Evolutionary conservation across 2,113 vertebrate species (phyloP).

Genomic region (Ginglymostoma cirratum): DNA sequence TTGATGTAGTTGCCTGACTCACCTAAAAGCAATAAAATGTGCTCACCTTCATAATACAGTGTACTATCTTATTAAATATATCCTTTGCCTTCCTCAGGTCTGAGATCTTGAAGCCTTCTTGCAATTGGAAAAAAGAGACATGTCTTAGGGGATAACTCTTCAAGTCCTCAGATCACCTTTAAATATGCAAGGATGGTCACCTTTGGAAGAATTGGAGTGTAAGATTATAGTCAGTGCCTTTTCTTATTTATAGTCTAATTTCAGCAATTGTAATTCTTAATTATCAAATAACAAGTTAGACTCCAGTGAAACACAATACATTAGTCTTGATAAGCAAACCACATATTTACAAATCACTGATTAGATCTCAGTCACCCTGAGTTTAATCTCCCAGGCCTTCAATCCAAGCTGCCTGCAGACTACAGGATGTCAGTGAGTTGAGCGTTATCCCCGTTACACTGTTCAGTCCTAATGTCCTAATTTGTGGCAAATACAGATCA

Average conservation of each 20-base stretch:
- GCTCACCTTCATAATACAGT: not conserved
- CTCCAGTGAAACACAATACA: not conserved
- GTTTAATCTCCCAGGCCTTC: not conserved
- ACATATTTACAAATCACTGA: not conserved
- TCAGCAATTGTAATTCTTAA: not conserved
- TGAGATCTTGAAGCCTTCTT: not conserved
- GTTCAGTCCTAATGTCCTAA: not conserved
- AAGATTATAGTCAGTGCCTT: not conserved
- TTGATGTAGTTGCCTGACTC: not conserved
- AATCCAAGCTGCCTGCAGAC: not conserved
- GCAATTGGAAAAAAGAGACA: not conserved
- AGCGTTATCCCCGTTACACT: not conserved
- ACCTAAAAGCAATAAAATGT: not conserved
- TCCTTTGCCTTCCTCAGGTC: not conserved
- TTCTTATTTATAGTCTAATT: not conserved
- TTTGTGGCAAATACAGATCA: not conserved
- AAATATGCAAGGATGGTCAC: not conserved
- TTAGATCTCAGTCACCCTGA: not conserved
- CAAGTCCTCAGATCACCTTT: not conserved
- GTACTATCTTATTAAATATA: not conserved
- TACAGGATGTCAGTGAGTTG: not conserved
- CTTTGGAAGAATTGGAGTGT: not conserved
- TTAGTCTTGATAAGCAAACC: not conserved
- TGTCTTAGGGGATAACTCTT: not conserved
- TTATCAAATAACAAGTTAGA: not conserved